Conservation (phyloP, 2,888 invertebrate genomes). For the Xanthorhoe spadicearia region DNA sequence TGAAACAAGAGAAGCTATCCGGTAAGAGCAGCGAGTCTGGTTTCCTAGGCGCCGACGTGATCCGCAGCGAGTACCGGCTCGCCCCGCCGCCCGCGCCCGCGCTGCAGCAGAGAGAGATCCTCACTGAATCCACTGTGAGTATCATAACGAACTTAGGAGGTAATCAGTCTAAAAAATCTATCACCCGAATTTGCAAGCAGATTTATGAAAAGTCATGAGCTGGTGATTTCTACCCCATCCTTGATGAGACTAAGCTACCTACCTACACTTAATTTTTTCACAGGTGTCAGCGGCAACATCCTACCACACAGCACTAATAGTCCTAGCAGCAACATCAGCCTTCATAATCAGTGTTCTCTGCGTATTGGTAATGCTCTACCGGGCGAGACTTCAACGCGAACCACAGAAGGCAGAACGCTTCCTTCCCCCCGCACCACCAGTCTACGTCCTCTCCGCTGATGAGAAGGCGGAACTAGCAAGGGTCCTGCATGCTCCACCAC, state of each 20-base stretch:
- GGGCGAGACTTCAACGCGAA: constrained; percentile 81
- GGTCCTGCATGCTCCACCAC: constrained; percentile 71
- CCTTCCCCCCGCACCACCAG: constrained; percentile 86
- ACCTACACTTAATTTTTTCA: neutral
- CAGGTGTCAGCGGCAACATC: constrained; percentile 87
- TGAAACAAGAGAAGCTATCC: constrained; percentile 73
- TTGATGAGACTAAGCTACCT: no score
- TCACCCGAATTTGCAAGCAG: neutral
- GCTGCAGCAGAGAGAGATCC: constrained; percentile 87
- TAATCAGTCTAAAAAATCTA: neutral
- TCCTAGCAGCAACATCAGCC: constrained; percentile 91
- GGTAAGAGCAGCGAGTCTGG: constrained; percentile 50
- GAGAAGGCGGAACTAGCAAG: constrained; percentile 85
- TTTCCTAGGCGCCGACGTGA: constrained; percentile 70
- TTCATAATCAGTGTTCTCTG: constrained; percentile 91
- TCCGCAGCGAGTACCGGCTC: constrained; percentile 76
- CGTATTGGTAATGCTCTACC: constrained; percentile 90
- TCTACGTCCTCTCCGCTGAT: constrained; percentile 88
- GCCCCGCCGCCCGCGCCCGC: constrained; percentile 61
- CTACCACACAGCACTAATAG: constrained; percentile 91
- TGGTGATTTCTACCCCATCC: no score
- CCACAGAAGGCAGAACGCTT: constrained; percentile 85
- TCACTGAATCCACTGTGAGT: constrained; percentile 86
- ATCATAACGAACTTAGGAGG: no score
- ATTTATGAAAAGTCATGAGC: no score